Base-by-base conservation (phyloP, 2,888 invertebrate species). In the Ormyrus nitidulus region DNA sequence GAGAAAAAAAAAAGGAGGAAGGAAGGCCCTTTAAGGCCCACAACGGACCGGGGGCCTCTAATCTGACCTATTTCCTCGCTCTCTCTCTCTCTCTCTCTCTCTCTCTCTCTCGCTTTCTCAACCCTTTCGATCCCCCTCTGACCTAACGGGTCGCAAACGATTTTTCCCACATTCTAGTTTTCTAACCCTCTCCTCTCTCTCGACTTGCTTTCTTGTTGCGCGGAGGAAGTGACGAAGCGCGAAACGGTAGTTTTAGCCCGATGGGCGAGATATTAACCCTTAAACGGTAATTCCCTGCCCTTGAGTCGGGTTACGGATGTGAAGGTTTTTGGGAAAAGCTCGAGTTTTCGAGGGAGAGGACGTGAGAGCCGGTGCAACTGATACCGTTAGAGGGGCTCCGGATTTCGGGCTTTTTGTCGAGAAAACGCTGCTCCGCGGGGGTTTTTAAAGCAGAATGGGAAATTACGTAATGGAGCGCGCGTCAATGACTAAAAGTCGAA, bases 81-180 rank as follows among this genome's bases (percentile, higher is more conserved):
- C 2, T 11, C 6, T 49, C 77, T 56, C 68, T 65, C 2, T 11
- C 6, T 49, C 77, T 56, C 68, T 65, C 51, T 59, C 10, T 48
- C 53, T 64, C 64, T 84, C 84, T 84, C 51, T 59, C 10, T 13
- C 53, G 54, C 64, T 84, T 84, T 84, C 83, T 87, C 86, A 89
- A 89, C 89, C 89, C 89, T 89, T 89, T 88, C 85, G 84, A 54
- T 56, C 74, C 61, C 59, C 44, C 64, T 19, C 74, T 53, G n/a
- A 79, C 85, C 86, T 89, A 89, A 89, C 89, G 89, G 89, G 85
- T 85, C 85, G 84, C 81, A 81, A 85, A 82, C 79, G 82, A 86
- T 85, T 87, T 88, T 89, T 89, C 89, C 89, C 89, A 89, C 89
- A 89, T 89, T 89, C 89, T 85, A 88, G 85, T 87, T 87, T 86